Conservation (phyloP, 2,113 vertebrate genomes). For the Atrichornis clamosus region DNA sequence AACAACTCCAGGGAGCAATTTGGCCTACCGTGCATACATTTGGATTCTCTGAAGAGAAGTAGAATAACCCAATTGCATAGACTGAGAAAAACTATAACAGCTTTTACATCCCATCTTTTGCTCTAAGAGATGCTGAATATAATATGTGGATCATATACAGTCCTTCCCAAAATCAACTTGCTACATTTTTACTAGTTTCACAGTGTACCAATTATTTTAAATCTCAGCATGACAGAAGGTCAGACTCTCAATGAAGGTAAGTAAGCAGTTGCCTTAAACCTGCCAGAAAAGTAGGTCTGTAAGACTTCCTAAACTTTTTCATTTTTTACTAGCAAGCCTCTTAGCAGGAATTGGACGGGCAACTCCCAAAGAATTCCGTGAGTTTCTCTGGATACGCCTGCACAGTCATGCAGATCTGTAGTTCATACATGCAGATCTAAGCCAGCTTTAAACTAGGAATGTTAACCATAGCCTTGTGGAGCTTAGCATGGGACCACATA, state of each 20-base stretch:
- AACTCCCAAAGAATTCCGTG: neutral
- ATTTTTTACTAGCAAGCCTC: neutral
- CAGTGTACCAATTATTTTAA: neutral
- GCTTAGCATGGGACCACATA: neutral
- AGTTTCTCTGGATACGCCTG: neutral
- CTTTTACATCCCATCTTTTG: neutral
- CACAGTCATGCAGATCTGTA: neutral
- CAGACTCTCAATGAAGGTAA: neutral
- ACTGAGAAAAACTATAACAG: neutral
- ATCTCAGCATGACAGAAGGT: neutral
- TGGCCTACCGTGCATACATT: neutral
- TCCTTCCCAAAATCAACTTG: neutral
- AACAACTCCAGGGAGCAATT: constrained; percentile 12
- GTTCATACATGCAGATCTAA: neutral
- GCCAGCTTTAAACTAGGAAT: neutral
- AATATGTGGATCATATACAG: neutral
- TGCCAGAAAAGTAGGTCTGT: neutral
- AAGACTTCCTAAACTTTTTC: neutral
- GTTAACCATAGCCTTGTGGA: fast-evolving
- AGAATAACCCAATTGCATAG: constrained; percentile 13
- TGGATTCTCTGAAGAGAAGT: constrained; percentile 24
- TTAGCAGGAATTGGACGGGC: neutral
- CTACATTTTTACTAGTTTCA: neutral
- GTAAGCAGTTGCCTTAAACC: neutral
- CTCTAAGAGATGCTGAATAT: neutral